Base-by-base conservation (phyloP, 2,113 vertebrate genomes). In the Boulengeromyrus knoepffleri region DNA sequence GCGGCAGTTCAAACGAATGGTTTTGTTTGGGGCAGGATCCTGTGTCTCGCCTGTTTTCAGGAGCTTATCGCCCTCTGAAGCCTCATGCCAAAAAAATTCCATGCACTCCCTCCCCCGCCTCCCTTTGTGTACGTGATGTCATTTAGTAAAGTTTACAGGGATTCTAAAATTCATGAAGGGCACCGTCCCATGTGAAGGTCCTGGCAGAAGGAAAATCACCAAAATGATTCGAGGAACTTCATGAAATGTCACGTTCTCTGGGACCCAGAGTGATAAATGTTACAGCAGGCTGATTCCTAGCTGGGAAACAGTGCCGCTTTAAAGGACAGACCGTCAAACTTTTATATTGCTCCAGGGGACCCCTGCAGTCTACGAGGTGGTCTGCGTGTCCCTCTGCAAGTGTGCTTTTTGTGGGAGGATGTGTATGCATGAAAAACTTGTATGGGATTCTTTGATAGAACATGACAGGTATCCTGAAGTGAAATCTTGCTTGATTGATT, bases 201-300 rank as follows among this genome's bases (percentile, higher is more conserved):
- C 45, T 47, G 85, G 27, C 15, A 21, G 36, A 12, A 53, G 17
- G 13, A 42, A 46, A 46, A 58, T 58, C 21, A 24, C 42, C 31
- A 24, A 42, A 88, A 58, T 21, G 87, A 5, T 52, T 88, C 36
- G 17, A 39, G 87, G 49, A 88, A 58, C 87, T 58, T 66, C 10
- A 42, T 15, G 36, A 88, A 58, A 88, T 88, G 87, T 88, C 87
- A 88, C 52, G 3, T 88, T 88, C 87, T 88, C 53, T 58, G 87
- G 83, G 83, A 85, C 39, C 39, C 83, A 21, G 45, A 47, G 19
- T 42, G 83, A 47, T 88, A 88, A 88, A 88, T 58, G 87, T 88
- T 88, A 62, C 50, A 85, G 42, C 17, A n/a, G 15, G 39, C 15
- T n/a, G 42, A 45, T 8, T 85, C 39, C 36, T 21, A 85, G 39